Evolutionary conservation across 2,888 invertebrate genomes (phyloP).

Genomic region (Eilema griseolum): DNA sequence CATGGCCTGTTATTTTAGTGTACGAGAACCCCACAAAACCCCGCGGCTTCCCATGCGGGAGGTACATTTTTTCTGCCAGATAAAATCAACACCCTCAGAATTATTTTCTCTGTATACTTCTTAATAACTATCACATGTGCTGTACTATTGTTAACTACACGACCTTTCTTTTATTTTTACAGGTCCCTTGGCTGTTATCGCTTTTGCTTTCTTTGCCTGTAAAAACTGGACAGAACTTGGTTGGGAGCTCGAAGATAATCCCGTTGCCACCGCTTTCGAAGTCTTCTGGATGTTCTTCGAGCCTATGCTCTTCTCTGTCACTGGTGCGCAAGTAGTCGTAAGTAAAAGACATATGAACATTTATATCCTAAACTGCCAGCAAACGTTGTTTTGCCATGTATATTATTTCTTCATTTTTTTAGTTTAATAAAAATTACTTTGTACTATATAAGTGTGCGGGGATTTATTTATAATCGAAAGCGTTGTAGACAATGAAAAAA

Average conservation of each 20-base stretch:
- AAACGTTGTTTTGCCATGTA: too few relatives aligned
- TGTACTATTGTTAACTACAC: neutral
- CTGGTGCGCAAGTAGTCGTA: conserved; percentile 95
- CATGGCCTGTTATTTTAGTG: too few relatives aligned
- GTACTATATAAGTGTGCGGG: too few relatives aligned
- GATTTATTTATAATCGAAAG: too few relatives aligned
- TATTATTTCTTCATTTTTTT: neutral
- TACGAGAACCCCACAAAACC: too few relatives aligned
- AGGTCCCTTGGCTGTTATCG: conserved; percentile 94
- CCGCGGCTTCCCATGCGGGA: too few relatives aligned
- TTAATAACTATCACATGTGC: neutral
- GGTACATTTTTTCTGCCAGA: too few relatives aligned
- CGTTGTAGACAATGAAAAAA: too few relatives aligned
- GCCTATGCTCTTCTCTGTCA: conserved; percentile 97
- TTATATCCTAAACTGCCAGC: too few relatives aligned
- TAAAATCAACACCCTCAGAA: neutral
- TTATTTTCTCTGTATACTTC: neutral
- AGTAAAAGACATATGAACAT: conserved; percentile 44
- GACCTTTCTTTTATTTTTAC: conserved; percentile 60
- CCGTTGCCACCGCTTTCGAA: conserved; percentile 95
- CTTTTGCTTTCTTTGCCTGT: conserved; percentile 93
- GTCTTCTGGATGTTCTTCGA: conserved; percentile 98
- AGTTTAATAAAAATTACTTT: too few relatives aligned
- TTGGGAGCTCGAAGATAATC: conserved; percentile 95
- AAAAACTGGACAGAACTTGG: conserved; percentile 94